Conservation (phyloP, 2,888 invertebrate genomes). For the Embidobia sp. region DNA sequence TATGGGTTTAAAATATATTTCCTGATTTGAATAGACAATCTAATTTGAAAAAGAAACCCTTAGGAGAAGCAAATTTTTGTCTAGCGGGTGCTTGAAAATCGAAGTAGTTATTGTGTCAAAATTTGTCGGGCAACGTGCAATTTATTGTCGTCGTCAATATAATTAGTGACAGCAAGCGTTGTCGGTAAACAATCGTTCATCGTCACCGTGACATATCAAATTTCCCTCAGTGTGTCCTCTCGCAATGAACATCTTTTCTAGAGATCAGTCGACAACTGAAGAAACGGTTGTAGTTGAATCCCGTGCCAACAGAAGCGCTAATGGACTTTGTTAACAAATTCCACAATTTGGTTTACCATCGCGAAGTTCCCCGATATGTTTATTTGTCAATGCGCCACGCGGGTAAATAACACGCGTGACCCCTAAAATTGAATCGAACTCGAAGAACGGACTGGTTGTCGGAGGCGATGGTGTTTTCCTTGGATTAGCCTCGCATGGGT, state of each 20-base stretch:
- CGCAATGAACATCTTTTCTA: slow-evolving; percentile 2
- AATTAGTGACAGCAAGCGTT: slow-evolving; percentile 18
- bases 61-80: too few species aligned
- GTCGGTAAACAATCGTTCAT: slow-evolving; percentile 12
- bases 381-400: slow-evolving; percentile 70
- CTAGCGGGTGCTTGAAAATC: too few species aligned
- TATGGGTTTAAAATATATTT: too few species aligned
- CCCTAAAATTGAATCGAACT: slow-evolving; percentile 64
- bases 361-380: slow-evolving; percentile 68
- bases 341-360: slow-evolving; percentile 4
- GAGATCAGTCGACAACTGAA: slow-evolving; percentile 11
- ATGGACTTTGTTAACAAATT: background rate
- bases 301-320: background rate
- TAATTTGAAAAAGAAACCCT: too few species aligned
- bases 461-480: slow-evolving; percentile 29
- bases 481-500: background rate
- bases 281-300: background rate
- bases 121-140: background rate
- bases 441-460: slow-evolving; percentile 64
- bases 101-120: background rate
- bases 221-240: slow-evolving; percentile 18
- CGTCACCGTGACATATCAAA: slow-evolving; percentile 19
- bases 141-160: slow-evolving; percentile 38
- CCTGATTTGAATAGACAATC: too few species aligned
- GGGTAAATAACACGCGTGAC: slow-evolving; percentile 60